phyloP scores from a whole-genome alignment of 1,140 invertebrate genomes.

The Samia ricini region DNA sequence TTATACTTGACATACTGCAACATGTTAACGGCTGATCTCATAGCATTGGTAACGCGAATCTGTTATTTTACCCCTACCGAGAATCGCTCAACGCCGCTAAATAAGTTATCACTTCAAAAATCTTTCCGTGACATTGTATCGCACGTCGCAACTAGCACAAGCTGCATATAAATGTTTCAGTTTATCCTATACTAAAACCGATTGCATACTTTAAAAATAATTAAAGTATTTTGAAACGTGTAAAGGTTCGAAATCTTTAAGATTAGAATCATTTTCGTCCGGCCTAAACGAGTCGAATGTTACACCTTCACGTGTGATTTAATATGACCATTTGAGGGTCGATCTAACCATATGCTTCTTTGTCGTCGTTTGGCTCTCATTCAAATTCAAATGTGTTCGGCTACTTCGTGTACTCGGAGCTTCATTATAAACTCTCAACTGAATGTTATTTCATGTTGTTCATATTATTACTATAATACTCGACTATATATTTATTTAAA shows the following conservation, averaged over 20 bases:
- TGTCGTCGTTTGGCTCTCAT: constrained; percentile 49
- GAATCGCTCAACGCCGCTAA: no score
- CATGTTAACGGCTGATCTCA: no score
- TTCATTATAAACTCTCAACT: constrained; percentile 6
- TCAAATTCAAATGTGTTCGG: constrained; percentile 56
- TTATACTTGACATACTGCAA: no score
- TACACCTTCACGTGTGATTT: constrained; percentile 63
- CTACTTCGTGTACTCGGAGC: not conserved
- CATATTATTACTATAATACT: constrained; percentile 4
- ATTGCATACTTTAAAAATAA: not conserved
- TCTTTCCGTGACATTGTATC: no score
- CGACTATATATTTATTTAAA: not conserved
- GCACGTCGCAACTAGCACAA: no score
- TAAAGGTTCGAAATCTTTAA: not conserved
- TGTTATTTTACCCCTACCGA: no score
- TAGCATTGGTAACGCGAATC: no score
- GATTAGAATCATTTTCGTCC: constrained; percentile 6
- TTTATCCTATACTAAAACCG: no score
- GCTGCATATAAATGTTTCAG: no score
- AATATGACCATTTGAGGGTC: constrained; percentile 54
- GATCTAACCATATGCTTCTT: constrained; percentile 40
- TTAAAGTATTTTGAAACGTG: not conserved
- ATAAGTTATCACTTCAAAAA: no score
- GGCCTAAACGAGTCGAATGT: constrained; percentile 8
- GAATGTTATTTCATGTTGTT: constrained; percentile 3